phyloP scores from a whole-genome alignment of 1,140 invertebrate genomes.

The Aethina tumida region DNA sequence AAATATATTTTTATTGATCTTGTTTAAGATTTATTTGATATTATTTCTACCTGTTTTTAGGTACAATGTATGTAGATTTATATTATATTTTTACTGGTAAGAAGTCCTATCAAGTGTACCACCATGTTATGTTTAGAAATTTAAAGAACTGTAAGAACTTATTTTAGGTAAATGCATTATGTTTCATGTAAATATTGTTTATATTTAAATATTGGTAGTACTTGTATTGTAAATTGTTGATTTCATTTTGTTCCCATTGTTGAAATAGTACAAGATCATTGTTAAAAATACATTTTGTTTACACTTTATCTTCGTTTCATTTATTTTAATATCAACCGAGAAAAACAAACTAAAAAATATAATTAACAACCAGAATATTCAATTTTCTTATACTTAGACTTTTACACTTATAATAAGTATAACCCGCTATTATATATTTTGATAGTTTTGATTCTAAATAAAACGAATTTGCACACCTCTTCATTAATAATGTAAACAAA shows the following conservation, averaged over 20 bases:
- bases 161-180: slow-evolving; percentile 8
- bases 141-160: slow-evolving; percentile 3
- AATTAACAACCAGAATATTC: not conserved
- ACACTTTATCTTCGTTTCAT: not conserved
- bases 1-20: slow-evolving; percentile 9
- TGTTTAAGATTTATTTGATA: slow-evolving; percentile 11
- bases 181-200: slow-evolving; percentile 9
- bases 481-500: too few species aligned
- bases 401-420: too few species aligned
- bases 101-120: too few species aligned
- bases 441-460: too few species aligned
- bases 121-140: slow-evolving; percentile 4
- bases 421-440: too few species aligned
- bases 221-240: slow-evolving; percentile 6
- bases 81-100: slow-evolving; percentile 8
- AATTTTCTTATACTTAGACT: too few species aligned
- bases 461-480: too few species aligned
- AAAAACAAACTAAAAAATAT: slow-evolving; percentile 1
- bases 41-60: slow-evolving; percentile 16
- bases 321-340: not conserved
- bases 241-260: slow-evolving; percentile 20
- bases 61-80: slow-evolving; percentile 4
- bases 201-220: slow-evolving; percentile 1
- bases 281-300: slow-evolving; percentile 6
- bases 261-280: slow-evolving; percentile 14